Percentiles rank a stretch among this genome's conserved stretches.
These are phyloP conservation scores for Mastacembelus armatus DNA, from an alignment of 2,797 vertebrate species.

Conservation along the genomic window DNA sequence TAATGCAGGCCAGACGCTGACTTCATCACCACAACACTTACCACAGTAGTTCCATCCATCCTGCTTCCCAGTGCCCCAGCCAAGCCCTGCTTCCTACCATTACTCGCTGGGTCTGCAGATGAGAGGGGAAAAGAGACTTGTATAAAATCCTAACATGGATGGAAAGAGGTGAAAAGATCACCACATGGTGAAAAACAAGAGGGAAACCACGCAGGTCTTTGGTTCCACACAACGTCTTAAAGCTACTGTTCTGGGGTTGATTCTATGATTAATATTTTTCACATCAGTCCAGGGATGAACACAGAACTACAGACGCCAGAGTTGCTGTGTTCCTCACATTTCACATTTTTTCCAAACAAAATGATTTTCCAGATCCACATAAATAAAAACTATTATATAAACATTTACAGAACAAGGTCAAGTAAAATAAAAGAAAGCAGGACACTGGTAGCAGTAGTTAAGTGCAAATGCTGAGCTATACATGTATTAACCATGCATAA, in stretches of 20 bases:
- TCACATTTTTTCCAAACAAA: constrained; percentile 48
- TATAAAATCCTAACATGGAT: constrained; percentile 56
- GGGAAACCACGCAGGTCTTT: constrained; percentile 20
- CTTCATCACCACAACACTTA: constrained; percentile 74
- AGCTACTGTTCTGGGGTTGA: constrained; percentile 76
- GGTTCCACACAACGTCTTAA: constrained; percentile 56
- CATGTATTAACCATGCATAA: constrained; percentile 1
- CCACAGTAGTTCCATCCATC: constrained; percentile 82
- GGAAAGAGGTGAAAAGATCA: constrained; percentile 66
- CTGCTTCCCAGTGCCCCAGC: constrained; percentile 65
- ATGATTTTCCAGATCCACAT: constrained; percentile 57
- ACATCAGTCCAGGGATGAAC: constrained; percentile 44
- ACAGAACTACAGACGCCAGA: constrained; percentile 41
- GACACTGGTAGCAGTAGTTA: background rate
- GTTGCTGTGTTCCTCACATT: constrained; percentile 46
- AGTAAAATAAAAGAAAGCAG: constrained; percentile 21
- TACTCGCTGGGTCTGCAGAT: constrained; percentile 56
- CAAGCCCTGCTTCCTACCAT: constrained; percentile 78
- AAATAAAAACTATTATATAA: constrained; percentile 48
- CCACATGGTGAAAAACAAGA: constrained; percentile 34
- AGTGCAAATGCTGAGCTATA: constrained; percentile 5
- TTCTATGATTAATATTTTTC: constrained; percentile 62
- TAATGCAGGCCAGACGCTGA: constrained; percentile 79
- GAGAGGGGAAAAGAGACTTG: constrained; percentile 30
- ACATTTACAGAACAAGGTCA: constrained; percentile 19